Conservation (phyloP, 2,888 invertebrate species). For the Nineta flava region DNA sequence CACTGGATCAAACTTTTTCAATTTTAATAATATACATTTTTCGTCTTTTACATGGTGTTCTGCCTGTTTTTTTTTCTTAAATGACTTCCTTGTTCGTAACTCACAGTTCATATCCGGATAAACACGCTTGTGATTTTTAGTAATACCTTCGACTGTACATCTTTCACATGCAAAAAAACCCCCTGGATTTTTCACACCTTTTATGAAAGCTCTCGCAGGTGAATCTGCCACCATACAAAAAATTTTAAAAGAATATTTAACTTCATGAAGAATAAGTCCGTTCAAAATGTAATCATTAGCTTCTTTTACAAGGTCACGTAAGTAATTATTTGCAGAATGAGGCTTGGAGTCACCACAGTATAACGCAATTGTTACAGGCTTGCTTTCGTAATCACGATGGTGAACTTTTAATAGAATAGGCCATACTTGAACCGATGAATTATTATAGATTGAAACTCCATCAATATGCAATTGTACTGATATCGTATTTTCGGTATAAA, state of each 20-base stretch:
- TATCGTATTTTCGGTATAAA: conserved; percentile 9
- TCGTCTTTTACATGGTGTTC: conserved; percentile 3
- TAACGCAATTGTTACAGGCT: not conserved
- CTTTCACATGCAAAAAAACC: conserved; percentile 7
- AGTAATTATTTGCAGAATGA: conserved; percentile 4
- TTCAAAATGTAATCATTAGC: conserved; percentile 6
- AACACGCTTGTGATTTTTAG: conserved; percentile 3
- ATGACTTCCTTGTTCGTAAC: conserved; percentile 4
- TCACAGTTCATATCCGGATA: conserved; percentile 4
- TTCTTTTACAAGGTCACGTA: conserved; percentile 2
- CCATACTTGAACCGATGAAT: conserved; percentile 10
- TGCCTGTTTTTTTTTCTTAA: conserved; percentile 1
- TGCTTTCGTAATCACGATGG: conserved; percentile 5
- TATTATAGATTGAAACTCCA: conserved; percentile 9
- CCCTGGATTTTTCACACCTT: conserved; percentile 1
- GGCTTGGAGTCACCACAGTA: conserved; percentile 7
- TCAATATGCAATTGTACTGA: conserved; percentile 10
- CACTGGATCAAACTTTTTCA: conserved; percentile 4
- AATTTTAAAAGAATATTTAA: conserved; percentile 4
- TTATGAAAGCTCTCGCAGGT: conserved; percentile 6
- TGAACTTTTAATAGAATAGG: conserved; percentile 7
- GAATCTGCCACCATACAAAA: conserved; percentile 6
- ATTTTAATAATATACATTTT: not conserved
- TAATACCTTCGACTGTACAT: conserved; percentile 2
- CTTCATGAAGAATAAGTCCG: conserved; percentile 4